These are phyloP conservation scores for Halcyon badia DNA, from an alignment of 2,797 vertebrate genomes.

Conservation along the genomic window DNA sequence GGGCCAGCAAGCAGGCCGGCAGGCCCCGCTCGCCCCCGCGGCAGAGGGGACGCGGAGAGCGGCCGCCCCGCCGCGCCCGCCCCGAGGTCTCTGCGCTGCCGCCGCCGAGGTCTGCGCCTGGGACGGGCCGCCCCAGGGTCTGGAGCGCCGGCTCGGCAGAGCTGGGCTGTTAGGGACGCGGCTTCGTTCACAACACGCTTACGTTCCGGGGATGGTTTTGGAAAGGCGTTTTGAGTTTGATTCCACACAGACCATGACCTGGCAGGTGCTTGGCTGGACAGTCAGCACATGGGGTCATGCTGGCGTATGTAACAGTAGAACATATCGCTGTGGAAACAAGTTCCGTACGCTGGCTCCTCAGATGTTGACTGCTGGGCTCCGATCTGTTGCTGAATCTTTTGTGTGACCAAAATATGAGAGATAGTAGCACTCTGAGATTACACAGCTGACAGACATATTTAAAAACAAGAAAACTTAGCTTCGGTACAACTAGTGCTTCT, in stretches of 20 bases:
- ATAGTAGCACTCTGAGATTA: not conserved
- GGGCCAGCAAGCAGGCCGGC: not conserved
- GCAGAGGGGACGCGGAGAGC: too few relatives aligned
- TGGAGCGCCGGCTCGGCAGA: not conserved
- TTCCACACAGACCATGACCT: accelerated
- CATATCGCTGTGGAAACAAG: accelerated
- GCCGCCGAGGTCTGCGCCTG: not conserved
- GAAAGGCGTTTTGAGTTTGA: accelerated
- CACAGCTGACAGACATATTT: accelerated
- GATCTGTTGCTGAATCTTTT: not conserved
- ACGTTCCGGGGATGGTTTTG: accelerated
- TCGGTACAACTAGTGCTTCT: not conserved
- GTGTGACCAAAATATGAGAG: accelerated
- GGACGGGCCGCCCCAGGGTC: not conserved
- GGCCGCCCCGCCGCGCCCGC: not conserved
- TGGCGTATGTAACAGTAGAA: accelerated
- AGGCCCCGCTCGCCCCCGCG: not conserved
- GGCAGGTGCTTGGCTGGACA: not conserved
- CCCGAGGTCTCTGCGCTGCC: too few relatives aligned
- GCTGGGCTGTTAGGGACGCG: not conserved
- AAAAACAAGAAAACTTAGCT: not conserved
- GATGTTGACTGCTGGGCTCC: accelerated
- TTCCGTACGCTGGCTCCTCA: accelerated
- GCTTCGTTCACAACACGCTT: accelerated
- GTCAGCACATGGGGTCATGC: accelerated